Base-by-base conservation (phyloP, 2,797 vertebrate genomes). In the Chrosomus eos region DNA sequence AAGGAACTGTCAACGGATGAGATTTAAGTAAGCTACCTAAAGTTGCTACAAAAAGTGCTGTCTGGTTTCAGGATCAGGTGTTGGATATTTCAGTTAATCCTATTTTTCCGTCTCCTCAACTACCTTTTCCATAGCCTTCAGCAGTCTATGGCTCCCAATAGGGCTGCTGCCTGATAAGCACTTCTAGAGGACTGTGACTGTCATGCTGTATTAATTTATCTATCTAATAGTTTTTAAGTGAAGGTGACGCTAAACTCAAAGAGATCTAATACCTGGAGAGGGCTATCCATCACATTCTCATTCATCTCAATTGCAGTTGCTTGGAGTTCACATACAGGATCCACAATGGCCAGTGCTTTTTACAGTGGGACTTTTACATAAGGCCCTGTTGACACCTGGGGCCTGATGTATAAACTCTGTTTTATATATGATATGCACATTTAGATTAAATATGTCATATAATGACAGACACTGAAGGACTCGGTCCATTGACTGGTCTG, bases 141-240 rank as follows among this genome's bases (percentile, higher is more conserved):
- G 74, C 53, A 58, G 33, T 40, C 74, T 76, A 33, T 76, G 51
- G 73, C 51, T 58, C 51, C 53, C 74, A 76, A 58, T 38, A 76
- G 13, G 23, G 36, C 14, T 40, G 14, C 23, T 60, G 23, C 74
- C 53, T 11, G 74, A 77, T 60, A 60, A 60, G 74, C 13, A 40
- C 23, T 38, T 60, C 53, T 19, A 26, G 36, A 26, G 23, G 33
- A 77, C 40, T n/a, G 33, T 40, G 23, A 36, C 51, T 77, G 74
- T 60, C 36, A 40, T 38, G 74, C 31, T 76, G 11, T 18, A 60
- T 23, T 76, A 60, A 76, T 18, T 60, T 26, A 60, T 76, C 74
- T 16, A 5, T 58, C 45, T 53, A 75, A 55, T n/a, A 11, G 31
- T 8, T 75, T 74, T 55, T 55, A 75, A 55, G 72, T 36, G 6